Conservation (phyloP, 1,140 invertebrate genomes). For the Brachionus paranguensis region DNA sequence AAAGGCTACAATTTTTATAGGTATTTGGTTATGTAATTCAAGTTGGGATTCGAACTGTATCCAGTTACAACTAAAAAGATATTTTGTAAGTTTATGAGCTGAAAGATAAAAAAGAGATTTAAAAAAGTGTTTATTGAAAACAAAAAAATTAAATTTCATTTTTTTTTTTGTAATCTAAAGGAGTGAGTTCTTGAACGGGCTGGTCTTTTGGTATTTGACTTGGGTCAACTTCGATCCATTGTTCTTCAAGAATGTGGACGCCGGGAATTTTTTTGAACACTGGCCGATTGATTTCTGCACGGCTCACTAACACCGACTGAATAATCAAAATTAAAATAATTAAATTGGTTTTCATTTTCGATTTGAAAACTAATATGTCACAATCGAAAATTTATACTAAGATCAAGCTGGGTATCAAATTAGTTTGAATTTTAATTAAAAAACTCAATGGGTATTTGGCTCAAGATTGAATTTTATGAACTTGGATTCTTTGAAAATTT, state of each 20-base stretch:
- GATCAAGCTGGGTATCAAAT: too few relatives aligned
- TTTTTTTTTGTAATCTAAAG: background rate
- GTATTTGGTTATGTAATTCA: background rate
- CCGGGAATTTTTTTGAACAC: background rate
- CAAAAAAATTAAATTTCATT: background rate
- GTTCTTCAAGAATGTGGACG: background rate
- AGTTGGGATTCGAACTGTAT: background rate
- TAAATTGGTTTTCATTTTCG: background rate
- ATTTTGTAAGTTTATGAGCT: background rate
- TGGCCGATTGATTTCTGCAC: background rate
- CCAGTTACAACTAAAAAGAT: background rate
- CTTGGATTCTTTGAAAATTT: too few relatives aligned
- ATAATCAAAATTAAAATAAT: background rate
- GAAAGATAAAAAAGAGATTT: background rate
- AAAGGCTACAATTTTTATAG: background rate
- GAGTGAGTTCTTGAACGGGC: background rate
- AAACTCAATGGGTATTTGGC: too few relatives aligned
- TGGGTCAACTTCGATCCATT: background rate
- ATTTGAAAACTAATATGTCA: background rate
- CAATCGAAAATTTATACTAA: background rate
- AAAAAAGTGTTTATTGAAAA: background rate
- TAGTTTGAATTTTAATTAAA: too few relatives aligned
- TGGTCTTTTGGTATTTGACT: background rate
- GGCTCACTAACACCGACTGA: background rate
- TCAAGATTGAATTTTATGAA: too few relatives aligned